phyloP scores from a whole-genome alignment of 2,888 invertebrate genomes.

The Epirrita christyi region DNA sequence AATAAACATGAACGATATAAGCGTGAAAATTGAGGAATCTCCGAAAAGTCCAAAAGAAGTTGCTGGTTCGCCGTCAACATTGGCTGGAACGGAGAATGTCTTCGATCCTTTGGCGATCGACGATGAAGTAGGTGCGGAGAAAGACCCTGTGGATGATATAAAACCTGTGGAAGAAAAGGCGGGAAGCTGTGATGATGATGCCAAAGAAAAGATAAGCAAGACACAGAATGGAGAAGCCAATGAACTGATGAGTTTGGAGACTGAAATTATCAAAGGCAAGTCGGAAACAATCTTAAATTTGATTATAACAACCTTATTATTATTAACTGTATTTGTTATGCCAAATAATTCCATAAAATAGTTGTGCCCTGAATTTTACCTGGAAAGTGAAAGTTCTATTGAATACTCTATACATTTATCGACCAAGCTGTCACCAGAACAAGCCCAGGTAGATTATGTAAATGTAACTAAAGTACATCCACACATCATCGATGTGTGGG shows the following conservation, averaged over 20 bases:
- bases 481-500: neutral
- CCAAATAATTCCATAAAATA: neutral
- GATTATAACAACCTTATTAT: neutral
- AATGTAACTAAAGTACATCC: too few relatives aligned
- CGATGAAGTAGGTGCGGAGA: slow-evolving; percentile 51
- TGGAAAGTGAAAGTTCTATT: neutral
- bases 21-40: slow-evolving; percentile 77
- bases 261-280: slow-evolving; percentile 54
- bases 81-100: slow-evolving; percentile 61
- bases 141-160: slow-evolving; percentile 49
- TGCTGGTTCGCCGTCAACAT: slow-evolving; percentile 58
- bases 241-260: slow-evolving; percentile 45
- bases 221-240: slow-evolving; percentile 53
- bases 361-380: neutral
- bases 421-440: neutral
- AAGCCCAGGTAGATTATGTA: neutral
- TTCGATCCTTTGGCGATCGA: slow-evolving; percentile 74
- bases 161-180: slow-evolving; percentile 51
- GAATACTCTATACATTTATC: too few relatives aligned
- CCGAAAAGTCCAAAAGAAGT: slow-evolving; percentile 62
- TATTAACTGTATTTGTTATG: neutral
- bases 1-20: slow-evolving; percentile 84
- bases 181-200: slow-evolving; percentile 78
- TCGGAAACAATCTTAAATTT: slow-evolving; percentile 7
- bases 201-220: slow-evolving; percentile 76